Evolutionary conservation across 2,113 vertebrate genomes (phyloP), one percentile per base, ranked within the genome.

Genomic region (Ctenodactylus gundi): DNA sequence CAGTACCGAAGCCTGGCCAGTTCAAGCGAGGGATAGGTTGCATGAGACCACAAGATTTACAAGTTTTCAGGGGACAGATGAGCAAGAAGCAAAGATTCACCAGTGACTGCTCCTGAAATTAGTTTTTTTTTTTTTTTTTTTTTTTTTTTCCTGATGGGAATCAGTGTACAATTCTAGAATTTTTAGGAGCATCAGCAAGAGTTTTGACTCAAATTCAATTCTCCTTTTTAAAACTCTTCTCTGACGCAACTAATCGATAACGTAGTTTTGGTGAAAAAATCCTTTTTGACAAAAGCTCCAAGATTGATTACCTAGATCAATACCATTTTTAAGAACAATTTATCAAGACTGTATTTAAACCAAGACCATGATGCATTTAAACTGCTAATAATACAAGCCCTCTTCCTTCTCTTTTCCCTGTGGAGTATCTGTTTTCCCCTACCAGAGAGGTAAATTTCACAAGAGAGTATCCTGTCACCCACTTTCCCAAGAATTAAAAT

Each of bases 281-380:
- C 53, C 51, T 93, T 95, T 90, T 93, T 94, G 57, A 95, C 78
- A 77, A 93, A 93, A 91, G 70, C 53, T 72, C 76, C 70, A 76
- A 85, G 73, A 97, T 88, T 83, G 96, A 97, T 97, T 97, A 90
- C 85, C 89, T 88, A 70, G 84, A 91, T 95, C 18, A 91, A 95
- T 82, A 91, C 39, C 58, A 41, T 39, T 90, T 57, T 97, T 87
- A 95, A 95, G 90, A 98, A 94, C 89, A 96, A 98, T 98, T 97
- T 81, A 97, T 97, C 96, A 97, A 94, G 93, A 85, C 23, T 94
- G 44, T 85, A 86, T 93, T 98, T 96, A 97, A 96, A 94, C 84
- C 96, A 89, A 92, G 85, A 94, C 60, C 82, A 93, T 85, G 91
- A 95, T 96, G 44, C 92, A 96, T 97, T 97, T 97, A 93, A 96